These are phyloP conservation scores for Brachyptera risi DNA, from an alignment of 2,888 invertebrate species.

Conservation along the genomic window DNA sequence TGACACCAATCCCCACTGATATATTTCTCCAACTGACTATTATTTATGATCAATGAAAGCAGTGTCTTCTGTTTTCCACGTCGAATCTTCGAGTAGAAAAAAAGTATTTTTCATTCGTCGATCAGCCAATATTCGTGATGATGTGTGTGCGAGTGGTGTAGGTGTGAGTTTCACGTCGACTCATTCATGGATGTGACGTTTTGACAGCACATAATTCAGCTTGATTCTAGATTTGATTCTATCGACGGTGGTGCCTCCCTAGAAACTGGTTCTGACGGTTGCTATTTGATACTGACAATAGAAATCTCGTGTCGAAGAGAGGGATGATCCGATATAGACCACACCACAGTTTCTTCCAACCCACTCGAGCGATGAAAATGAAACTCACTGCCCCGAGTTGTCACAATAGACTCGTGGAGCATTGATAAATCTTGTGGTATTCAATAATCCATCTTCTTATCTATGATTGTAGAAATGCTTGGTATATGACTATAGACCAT, in stretches of 20 bases:
- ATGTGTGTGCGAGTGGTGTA: no score
- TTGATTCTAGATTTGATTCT: constrained; percentile 8
- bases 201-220: constrained; percentile 2
- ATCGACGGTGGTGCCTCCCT: neutral
- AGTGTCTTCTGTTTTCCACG: constrained; percentile 5
- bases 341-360: neutral
- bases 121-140: constrained; percentile 8
- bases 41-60: no score
- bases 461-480: no score
- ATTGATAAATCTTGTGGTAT: constrained; percentile 5
- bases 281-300: neutral
- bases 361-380: neutral
- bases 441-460: constrained; percentile 2
- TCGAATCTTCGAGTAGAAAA: neutral
- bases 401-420: constrained; percentile 1
- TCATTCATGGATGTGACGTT: constrained; percentile 2
- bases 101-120: neutral
- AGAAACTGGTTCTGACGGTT: neutral
- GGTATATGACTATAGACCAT: no score
- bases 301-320: neutral
- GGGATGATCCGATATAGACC: constrained; percentile 5
- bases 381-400: neutral
- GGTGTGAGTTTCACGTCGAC: neutral
- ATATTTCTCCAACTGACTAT: no score
- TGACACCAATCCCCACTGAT: no score